Evolutionary conservation across 2,888 invertebrate species (phyloP).

Genomic region (Hemicrepidius hirtus): DNA sequence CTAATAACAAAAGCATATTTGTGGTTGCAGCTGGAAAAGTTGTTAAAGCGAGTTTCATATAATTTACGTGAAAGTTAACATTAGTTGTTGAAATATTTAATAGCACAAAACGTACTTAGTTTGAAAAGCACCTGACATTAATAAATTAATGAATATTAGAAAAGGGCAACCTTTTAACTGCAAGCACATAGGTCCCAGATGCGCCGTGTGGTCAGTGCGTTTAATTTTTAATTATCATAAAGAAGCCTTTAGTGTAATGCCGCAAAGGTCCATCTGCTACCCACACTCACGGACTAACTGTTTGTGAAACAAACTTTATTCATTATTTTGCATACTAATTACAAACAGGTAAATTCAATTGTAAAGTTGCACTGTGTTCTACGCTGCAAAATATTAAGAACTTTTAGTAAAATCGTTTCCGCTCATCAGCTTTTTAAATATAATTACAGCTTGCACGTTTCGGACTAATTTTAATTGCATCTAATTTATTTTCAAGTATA

Average conservation of each 20-base stretch:
- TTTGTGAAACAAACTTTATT: slow-evolving; percentile 48
- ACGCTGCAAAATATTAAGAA: not conserved
- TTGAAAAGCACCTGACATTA: slow-evolving; percentile 46
- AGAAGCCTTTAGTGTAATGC: slow-evolving; percentile 50
- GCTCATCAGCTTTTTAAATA: not conserved
- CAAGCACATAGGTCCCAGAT: slow-evolving; percentile 52
- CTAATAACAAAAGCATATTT: too few species aligned
- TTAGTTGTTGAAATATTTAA: slow-evolving; percentile 39
- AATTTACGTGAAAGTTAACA: slow-evolving; percentile 38
- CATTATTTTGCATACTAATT: slow-evolving; percentile 52
- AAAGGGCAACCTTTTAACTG: slow-evolving; percentile 48
- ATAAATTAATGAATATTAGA: slow-evolving; percentile 49
- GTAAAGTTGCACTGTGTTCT: slow-evolving; percentile 18
- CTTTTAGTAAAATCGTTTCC: not conserved
- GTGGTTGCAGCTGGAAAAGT: not conserved
- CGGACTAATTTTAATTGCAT: too few species aligned
- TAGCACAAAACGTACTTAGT: slow-evolving; percentile 36
- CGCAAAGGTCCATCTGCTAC: slow-evolving; percentile 50
- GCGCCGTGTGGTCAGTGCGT: slow-evolving; percentile 52
- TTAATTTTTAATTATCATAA: slow-evolving; percentile 53
- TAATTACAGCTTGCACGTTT: too few species aligned
- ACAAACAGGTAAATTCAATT: slow-evolving; percentile 45
- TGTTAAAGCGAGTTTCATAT: not conserved
- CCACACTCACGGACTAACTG: slow-evolving; percentile 41
- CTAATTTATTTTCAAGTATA: not conserved